Base-by-base conservation (phyloP, 2,888 invertebrate species). In the Kuschelorhynchus macadamiae region DNA sequence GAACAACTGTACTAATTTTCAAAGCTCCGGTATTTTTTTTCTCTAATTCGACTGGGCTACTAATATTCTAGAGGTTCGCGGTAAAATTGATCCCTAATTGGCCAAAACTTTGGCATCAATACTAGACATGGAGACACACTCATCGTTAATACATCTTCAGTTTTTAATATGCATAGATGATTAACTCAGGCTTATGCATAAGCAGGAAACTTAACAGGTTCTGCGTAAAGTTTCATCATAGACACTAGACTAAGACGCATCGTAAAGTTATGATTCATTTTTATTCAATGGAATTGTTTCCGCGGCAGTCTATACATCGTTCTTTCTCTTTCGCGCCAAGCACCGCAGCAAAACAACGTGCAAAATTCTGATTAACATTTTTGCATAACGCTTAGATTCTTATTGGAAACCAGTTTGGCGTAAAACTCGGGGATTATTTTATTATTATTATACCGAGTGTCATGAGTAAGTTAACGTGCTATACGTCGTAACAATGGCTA, bases 381-480 rank as follows among this genome's bases (percentile, higher is more conserved):
- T 30, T 49, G 49, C 49, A 49, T 49, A 49, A 32, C n/a, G 30
- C 30, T 32, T 49, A 49, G 17, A 49, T 30, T 32, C 11, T 32
- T 16, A 30, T 30, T 30, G 1, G 18, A 49, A 30, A 30, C 30
- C 25, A 30, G 30, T 49, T 49, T 18, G 17, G 8, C n/a, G 17
- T 25, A 7, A 49, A 49, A 30, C n/a, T n/a, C n/a, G n/a, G n/a
- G n/a, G n/a, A n/a, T n/a, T n/a, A n/a, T n/a, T n/a, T n/a, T n/a
- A 30, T 9, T 7, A 12, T 42, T 1, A 49, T 49, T 49, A 14
- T 8, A 16, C 16, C 25, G 30, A 14, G 32, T 32, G 32, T 49
- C 49, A 49, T 49, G 49, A 49, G 49, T 32, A 49, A 49, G 18
- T 32, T 49, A 49, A 49, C 49, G 49, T 49, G 49, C 30, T 16